Base-by-base conservation (phyloP, 2,888 invertebrate genomes). In the Oscheius onirici region DNA sequence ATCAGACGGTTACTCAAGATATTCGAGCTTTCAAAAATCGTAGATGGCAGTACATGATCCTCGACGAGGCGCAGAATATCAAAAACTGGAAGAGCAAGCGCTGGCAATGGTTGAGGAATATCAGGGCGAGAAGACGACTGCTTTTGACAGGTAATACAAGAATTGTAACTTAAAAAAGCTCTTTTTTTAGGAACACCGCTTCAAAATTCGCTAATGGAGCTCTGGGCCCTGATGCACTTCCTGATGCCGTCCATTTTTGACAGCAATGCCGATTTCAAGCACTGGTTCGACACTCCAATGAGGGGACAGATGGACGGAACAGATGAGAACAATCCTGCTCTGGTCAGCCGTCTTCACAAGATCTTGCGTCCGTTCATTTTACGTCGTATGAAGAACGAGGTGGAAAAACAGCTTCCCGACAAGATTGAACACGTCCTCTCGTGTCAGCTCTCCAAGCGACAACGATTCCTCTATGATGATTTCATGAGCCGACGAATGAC, bases 61-160 rank as follows among this genome's bases (percentile, higher is more conserved):
- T 99, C 68, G 97, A 99, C 88, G 97, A 91, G 87, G 90, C 80
- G 24, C 65, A 71, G 89, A 97, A 99, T 88, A 99, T 99, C 75
- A 99, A 99, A 90, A 99, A 99, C 90, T 99, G 97, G 89, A 97
- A 97, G 89, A 96, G 96, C 22, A 97, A 97, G 88, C 91, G 99
- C 76, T 99, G 99, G 99, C 97, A 97, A 90, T 91, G 95, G 87
- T 89, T 99, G 80, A 90, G 99, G 70, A 97, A 95, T 89, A 95
- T 97, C 89, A 93, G 95, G 87, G 94, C 95, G 0, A 93, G 95
- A 88, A 92, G 95, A 86, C 92, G 97, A 69, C 90, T 97, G 76
- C 90, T 97, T 75, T 90, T 97, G 83, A 97, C 96, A 71, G 96
- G 73, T 73, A 43, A 43, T 11, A 46, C 20, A 5, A 46, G n/a